Conservation (phyloP, 2,888 invertebrate species). For the Athalia circularis region DNA sequence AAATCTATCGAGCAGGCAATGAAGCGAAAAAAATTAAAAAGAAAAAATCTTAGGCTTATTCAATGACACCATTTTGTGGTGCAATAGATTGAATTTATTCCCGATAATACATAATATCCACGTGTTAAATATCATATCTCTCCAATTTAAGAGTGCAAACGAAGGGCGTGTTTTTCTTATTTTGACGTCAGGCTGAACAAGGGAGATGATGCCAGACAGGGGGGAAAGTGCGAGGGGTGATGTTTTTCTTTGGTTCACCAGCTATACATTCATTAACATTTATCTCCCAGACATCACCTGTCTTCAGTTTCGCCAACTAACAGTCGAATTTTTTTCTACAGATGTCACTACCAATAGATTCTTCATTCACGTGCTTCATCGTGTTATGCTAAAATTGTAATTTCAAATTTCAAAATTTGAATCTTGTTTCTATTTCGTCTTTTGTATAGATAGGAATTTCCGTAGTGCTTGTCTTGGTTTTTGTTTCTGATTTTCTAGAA, state of each 20-base stretch:
- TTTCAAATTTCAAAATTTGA: not conserved
- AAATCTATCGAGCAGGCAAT: not conserved
- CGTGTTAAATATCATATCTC: not conserved
- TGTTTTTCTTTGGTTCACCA: slow-evolving; percentile 34
- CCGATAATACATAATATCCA: not conserved
- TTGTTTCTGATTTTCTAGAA: too few relatives aligned
- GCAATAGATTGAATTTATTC: not conserved
- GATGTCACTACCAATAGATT: slow-evolving; percentile 18
- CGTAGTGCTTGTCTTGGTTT: too few relatives aligned
- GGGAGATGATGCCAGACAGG: slow-evolving; percentile 5
- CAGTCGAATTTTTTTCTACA: slow-evolving; percentile 15
- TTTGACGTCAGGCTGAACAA: slow-evolving; percentile 55
- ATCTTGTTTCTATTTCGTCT: too few relatives aligned
- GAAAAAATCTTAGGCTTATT: slow-evolving; percentile 36
- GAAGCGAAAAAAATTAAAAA: slow-evolving; percentile 45
- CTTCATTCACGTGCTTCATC: too few relatives aligned
- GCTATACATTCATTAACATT: not conserved
- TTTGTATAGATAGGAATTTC: too few relatives aligned
- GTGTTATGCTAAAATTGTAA: not conserved
- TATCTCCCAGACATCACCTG: slow-evolving; percentile 13
- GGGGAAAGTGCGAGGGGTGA: slow-evolving; percentile 41
- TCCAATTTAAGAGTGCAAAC: not conserved
- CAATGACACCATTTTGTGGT: slow-evolving; percentile 52
- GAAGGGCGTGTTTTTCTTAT: slow-evolving; percentile 62
- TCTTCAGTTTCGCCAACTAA: slow-evolving; percentile 26